These are phyloP conservation scores for Notospermus geniculatus DNA, from an alignment of 1,140 invertebrate species.

Conservation along the genomic window DNA sequence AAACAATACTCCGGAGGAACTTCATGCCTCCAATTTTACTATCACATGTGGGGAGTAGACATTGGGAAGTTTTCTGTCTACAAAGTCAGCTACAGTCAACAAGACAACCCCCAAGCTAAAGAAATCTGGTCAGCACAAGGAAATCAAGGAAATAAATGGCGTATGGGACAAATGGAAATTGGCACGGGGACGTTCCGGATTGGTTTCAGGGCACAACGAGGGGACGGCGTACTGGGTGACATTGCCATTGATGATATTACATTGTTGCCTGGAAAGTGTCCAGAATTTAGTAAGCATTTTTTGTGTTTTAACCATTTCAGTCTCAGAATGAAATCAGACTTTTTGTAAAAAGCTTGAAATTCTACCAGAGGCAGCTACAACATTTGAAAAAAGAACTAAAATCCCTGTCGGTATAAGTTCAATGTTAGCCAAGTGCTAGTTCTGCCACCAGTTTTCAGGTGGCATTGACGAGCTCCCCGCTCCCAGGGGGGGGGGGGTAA, in stretches of 20 bases:
- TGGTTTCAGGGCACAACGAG: background rate
- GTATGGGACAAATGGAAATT: constrained; percentile 3
- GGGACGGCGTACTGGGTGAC: background rate
- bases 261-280: background rate
- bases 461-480: too few relatives aligned
- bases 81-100: too few relatives aligned
- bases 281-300: background rate
- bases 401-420: too few relatives aligned
- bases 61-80: background rate
- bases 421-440: too few relatives aligned
- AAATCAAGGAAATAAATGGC: constrained; percentile 5
- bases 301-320: too few relatives aligned
- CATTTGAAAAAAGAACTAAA: too few relatives aligned
- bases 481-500: too few relatives aligned
- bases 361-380: too few relatives aligned
- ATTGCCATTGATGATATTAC: constrained; percentile 5
- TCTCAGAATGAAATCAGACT: too few relatives aligned
- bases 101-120: background rate
- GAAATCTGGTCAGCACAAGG: background rate
- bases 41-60: constrained; percentile 12
- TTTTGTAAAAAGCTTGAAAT: too few relatives aligned
- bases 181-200: background rate
- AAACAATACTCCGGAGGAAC: background rate
- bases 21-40: constrained; percentile 18
- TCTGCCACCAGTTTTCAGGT: too few relatives aligned